phyloP scores from a whole-genome alignment of 1,140 invertebrate genomes.

The Chironomus tepperi region DNA sequence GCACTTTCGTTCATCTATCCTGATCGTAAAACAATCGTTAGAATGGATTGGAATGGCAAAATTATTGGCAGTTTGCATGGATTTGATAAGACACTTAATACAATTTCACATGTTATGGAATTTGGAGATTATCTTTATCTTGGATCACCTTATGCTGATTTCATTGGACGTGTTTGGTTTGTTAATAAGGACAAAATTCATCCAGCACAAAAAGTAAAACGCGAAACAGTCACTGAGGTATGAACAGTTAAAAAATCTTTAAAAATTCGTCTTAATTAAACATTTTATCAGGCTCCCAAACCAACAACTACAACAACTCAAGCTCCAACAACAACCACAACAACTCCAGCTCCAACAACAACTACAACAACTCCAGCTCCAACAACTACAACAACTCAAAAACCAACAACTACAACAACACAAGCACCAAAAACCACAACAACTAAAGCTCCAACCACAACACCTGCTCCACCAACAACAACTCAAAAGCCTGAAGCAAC shows the following conservation, averaged over 20 bases:
- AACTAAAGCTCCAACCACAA: slow-evolving; percentile 27
- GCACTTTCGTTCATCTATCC: slow-evolving; percentile 33
- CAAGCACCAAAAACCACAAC: slow-evolving; percentile 29
- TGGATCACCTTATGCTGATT: slow-evolving; percentile 59
- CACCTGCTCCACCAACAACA: slow-evolving; percentile 28
- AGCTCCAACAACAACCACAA: neutral
- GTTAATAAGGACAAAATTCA: slow-evolving; percentile 41
- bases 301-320: neutral
- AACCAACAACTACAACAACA: slow-evolving; percentile 30
- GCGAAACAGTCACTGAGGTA: slow-evolving; percentile 27
- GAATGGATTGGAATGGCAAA: slow-evolving; percentile 53
- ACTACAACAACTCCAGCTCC: neutral
- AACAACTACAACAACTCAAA: slow-evolving; percentile 29
- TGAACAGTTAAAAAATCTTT: slow-evolving; percentile 29
- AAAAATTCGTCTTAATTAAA: slow-evolving; percentile 26
- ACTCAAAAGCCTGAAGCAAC: slow-evolving; percentile 26
- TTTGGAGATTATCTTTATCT: slow-evolving; percentile 44
- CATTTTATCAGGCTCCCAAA: slow-evolving; percentile 25
- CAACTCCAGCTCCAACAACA: neutral
- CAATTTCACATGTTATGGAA: slow-evolving; percentile 51
- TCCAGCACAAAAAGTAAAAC: slow-evolving; percentile 26
- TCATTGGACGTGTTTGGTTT: slow-evolving; percentile 50
- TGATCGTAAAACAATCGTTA: slow-evolving; percentile 44
- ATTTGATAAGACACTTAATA: slow-evolving; percentile 40
- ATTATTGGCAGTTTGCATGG: slow-evolving; percentile 51